A percentile compares a stretch with the other conserved stretches of the same genome.
phyloP scores from a whole-genome alignment of 2,113 vertebrate species.

The Pterocles orientalis region DNA sequence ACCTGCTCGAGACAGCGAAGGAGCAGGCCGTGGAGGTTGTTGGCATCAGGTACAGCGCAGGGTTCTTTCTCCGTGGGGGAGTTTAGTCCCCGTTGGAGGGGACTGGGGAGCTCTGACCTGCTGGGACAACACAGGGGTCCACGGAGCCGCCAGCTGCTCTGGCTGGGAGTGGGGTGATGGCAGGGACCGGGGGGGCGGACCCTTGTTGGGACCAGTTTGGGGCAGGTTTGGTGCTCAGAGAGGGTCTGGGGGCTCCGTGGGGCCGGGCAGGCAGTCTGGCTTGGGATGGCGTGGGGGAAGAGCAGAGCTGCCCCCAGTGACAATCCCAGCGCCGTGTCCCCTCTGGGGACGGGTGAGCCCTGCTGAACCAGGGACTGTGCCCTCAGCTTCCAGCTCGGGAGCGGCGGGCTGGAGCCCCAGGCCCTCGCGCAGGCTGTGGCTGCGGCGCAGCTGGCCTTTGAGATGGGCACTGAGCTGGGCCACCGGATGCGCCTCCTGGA shows the following conservation, averaged over 20 bases:
- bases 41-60: constrained; percentile 73
- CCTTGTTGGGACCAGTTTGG: not conserved
- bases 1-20: constrained; percentile 75
- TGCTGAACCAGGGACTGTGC: not conserved
- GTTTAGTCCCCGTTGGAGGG: rapidly evolving
- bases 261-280: not conserved
- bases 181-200: not conserved
- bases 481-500: constrained; percentile 77
- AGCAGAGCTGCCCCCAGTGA: not conserved
- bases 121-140: rapidly evolving
- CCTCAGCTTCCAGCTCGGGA: constrained; percentile 77
- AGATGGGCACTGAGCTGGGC: constrained; percentile 77
- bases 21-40: constrained; percentile 75
- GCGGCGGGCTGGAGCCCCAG: constrained; percentile 64
- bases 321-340: rapidly evolving
- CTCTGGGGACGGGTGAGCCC: rapidly evolving
- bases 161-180: not conserved
- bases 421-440: constrained; percentile 68
- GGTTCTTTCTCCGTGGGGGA: not conserved
- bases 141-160: rapidly evolving
- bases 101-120: not conserved
- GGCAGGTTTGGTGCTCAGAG: not conserved
- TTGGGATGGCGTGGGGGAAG: not conserved
- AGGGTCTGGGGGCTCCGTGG: rapidly evolving
- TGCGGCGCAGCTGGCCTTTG: constrained; percentile 74